Evolutionary conservation across 1,140 invertebrate genomes (phyloP), one percentile per base, ranked within the genome.

Genomic region (Diorhabda carinulata): DNA sequence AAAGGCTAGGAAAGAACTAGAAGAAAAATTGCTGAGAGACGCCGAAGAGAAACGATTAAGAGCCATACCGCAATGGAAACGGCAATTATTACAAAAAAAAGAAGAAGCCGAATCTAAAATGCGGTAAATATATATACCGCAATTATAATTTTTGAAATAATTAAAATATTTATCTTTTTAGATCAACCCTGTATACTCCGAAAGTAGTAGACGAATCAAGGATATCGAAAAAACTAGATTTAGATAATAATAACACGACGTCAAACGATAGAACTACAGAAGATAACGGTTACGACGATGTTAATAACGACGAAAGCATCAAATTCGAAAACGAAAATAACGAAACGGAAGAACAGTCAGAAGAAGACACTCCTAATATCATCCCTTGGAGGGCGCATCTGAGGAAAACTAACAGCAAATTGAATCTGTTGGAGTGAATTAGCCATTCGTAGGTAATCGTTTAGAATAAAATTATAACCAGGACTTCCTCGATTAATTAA

Each of bases 41-140:
- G 91, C 92, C 2, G 94, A 97, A 81, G 90, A 93, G 72, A 90
- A 92, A 72, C 84, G 93, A 74, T 86, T 95, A 47, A 90, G 92
- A 63, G 86, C 93, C 40, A 93, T 98, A 74, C 96, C 96, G 1
- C 90, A 91, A 8, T 98, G 95, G 95, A 97, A 97, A 80, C 85
- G 94, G 61, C 94, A 96, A 77, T 82, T 98, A 5, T 81, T 96
- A 67, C 90, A 90, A 57, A 89, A 91, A 72, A 90, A 93, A 76
- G 92, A 95, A 76, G 89, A 91, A 76, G 87, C 85, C 43, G 90
- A 91, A 74, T 86, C 86, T 72, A 88, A 90, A 81, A 83, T 89
- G 72, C 90, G 87, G 90, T 91, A n/a, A 41, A 41, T 25, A 52
- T 52, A 6, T 52, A 6, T 5, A 5, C 45, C 5, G 47, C 47